Percentiles rank a stretch among this genome's conserved stretches.
phyloP scores from a whole-genome alignment of 2,888 invertebrate genomes.

The Trypoxylon attenuatum region DNA sequence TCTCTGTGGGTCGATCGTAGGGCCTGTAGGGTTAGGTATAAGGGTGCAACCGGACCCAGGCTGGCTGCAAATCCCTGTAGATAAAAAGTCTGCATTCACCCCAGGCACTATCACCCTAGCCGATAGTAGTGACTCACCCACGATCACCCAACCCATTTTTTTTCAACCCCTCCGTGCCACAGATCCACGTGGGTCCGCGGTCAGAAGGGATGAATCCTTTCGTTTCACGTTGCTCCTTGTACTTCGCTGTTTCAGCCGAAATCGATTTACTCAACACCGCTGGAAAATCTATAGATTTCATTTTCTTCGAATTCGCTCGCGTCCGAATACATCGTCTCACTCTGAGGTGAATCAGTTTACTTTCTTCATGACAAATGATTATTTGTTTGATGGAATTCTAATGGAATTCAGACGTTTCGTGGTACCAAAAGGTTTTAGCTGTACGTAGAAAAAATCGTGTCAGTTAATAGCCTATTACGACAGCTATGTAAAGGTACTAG shows the following conservation, averaged over 20 bases:
- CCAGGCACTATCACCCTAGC: constrained; percentile 64
- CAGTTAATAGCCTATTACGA: constrained; percentile 1
- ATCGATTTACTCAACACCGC: constrained; percentile 46
- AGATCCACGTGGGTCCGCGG: constrained; percentile 52
- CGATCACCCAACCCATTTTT: constrained; percentile 70
- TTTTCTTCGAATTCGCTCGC: no score
- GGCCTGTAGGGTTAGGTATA: constrained; percentile 46
- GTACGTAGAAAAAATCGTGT: background rate
- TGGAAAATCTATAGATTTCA: no score
- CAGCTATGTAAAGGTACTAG: background rate
- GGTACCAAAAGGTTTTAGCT: background rate
- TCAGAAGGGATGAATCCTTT: constrained; percentile 59
- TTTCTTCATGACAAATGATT: no score
- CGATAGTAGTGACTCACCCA: constrained; percentile 70
- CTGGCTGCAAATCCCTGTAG: constrained; percentile 70
- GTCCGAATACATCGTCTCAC: no score
- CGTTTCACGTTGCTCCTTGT: constrained; percentile 47
- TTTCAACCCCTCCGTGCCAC: constrained; percentile 56
- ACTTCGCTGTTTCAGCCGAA: constrained; percentile 59
- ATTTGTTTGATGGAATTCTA: no score
- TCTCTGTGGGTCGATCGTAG: constrained; percentile 46
- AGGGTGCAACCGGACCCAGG: constrained; percentile 70
- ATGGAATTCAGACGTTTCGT: no score
- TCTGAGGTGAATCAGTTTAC: no score
- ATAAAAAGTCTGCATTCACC: constrained; percentile 68